Percentiles rank a stretch among this genome's conserved stretches.
phyloP scores from a whole-genome alignment of 2,797 vertebrate genomes.

The Malacoraja senta region DNA sequence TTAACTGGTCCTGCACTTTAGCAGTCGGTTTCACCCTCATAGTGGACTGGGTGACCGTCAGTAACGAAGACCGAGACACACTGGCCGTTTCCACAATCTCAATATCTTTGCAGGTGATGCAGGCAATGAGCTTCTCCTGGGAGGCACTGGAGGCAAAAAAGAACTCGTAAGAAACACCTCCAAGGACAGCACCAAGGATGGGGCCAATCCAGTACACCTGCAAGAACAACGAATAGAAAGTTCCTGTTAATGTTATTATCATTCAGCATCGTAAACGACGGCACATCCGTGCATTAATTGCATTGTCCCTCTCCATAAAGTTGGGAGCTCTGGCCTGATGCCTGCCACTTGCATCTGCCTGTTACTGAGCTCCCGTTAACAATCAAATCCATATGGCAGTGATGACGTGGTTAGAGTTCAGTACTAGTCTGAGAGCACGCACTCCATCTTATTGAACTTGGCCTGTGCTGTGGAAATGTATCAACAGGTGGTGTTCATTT shows the following conservation, averaged over 20 bases:
- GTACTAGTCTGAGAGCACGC: background rate
- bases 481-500: background rate
- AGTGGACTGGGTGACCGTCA: constrained; percentile 63
- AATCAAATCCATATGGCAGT: background rate
- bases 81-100: constrained; percentile 71
- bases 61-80: constrained; percentile 65
- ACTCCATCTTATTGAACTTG: background rate
- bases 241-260: background rate
- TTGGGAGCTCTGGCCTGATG: background rate
- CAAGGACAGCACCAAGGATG: constrained; percentile 61
- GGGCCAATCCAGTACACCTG: constrained; percentile 77
- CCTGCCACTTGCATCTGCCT: background rate
- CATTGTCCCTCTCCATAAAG: background rate
- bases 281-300: background rate
- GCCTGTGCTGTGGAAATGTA: background rate
- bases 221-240: constrained; percentile 36
- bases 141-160: constrained; percentile 66
- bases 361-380: background rate
- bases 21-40: constrained; percentile 59
- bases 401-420: background rate
- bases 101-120: constrained; percentile 67
- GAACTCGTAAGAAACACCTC: constrained; percentile 68
- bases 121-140: constrained; percentile 69
- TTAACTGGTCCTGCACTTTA: constrained; percentile 60
- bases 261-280: background rate